Conservation (phyloP, 2,797 vertebrate species). For the Enteromius radiatus region DNA sequence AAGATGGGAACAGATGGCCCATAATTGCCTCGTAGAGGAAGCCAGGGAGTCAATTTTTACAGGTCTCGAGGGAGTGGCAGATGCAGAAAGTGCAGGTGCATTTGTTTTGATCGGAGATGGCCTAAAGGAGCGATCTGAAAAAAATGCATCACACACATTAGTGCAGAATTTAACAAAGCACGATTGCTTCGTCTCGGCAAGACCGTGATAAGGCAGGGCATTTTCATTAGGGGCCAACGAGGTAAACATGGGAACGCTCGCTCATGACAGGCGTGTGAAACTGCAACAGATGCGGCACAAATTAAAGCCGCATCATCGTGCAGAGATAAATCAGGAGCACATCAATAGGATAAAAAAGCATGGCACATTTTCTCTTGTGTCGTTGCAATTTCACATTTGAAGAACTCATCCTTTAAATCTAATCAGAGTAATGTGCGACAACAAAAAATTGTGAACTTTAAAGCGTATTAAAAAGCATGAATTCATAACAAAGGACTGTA, state of each 20-base stretch:
- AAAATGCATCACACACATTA: slow-evolving; percentile 79
- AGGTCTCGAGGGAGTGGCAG: slow-evolving; percentile 82
- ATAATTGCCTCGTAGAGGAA: slow-evolving; percentile 86
- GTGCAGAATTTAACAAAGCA: slow-evolving; percentile 67
- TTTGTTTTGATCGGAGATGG: slow-evolving; percentile 85
- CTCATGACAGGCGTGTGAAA: slow-evolving; percentile 58
- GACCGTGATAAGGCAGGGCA: slow-evolving; percentile 61
- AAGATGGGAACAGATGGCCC: slow-evolving; percentile 85
- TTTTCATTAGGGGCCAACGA: slow-evolving; percentile 65
- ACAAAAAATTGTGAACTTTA: not conserved
- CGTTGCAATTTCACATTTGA: slow-evolving; percentile 47
- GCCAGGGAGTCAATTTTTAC: slow-evolving; percentile 88
- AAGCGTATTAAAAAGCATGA: not conserved
- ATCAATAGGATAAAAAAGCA: slow-evolving; percentile 47
- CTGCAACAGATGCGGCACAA: slow-evolving; percentile 72
- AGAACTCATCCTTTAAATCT: slow-evolving; percentile 15
- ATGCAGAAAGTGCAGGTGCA: slow-evolving; percentile 85
- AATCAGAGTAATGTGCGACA: not conserved
- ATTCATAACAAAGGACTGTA: slow-evolving; percentile 8
- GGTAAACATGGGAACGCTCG: slow-evolving; percentile 46
- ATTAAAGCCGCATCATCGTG: slow-evolving; percentile 68
- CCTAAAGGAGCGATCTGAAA: slow-evolving; percentile 78
- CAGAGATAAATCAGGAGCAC: slow-evolving; percentile 53
- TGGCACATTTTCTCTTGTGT: slow-evolving; percentile 47
- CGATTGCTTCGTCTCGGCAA: slow-evolving; percentile 59